A percentile compares a stretch with the other conserved stretches of the same genome.
phyloP scores from a whole-genome alignment of 2,797 vertebrate species.

The Tokudaia muenninki region DNA sequence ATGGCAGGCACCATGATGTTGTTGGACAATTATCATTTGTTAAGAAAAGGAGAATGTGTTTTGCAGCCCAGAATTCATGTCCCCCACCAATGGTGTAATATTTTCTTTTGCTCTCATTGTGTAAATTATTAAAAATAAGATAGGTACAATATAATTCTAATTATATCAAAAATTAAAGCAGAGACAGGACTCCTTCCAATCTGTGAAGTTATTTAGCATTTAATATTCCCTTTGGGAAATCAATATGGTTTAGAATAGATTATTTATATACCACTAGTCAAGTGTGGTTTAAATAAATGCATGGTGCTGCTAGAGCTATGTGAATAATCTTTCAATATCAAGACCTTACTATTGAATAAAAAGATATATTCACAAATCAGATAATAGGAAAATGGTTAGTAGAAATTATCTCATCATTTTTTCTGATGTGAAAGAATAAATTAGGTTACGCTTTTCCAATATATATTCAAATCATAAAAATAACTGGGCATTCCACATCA shows the following conservation, averaged over 20 bases:
- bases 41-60: slow-evolving; percentile 59
- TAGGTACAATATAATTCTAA: slow-evolving; percentile 75
- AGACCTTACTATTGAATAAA: slow-evolving; percentile 77
- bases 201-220: slow-evolving; percentile 84
- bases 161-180: slow-evolving; percentile 81
- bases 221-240: slow-evolving; percentile 83
- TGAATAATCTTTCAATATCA: slow-evolving; percentile 80
- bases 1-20: slow-evolving; percentile 61
- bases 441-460: slow-evolving; percentile 69
- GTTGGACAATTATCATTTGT: slow-evolving; percentile 63
- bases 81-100: slow-evolving; percentile 42
- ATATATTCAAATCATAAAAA: slow-evolving; percentile 75
- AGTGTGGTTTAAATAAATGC: slow-evolving; percentile 80
- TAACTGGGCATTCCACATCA: slow-evolving; percentile 44
- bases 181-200: slow-evolving; percentile 77
- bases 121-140: slow-evolving; percentile 84
- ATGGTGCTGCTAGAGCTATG: slow-evolving; percentile 49
- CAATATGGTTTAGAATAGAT: slow-evolving; percentile 81
- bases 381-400: slow-evolving; percentile 71
- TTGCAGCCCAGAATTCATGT: slow-evolving; percentile 46
- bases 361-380: slow-evolving; percentile 82
- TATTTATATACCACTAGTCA: slow-evolving; percentile 84
- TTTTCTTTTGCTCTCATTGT: slow-evolving; percentile 79
- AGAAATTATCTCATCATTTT: slow-evolving; percentile 77
- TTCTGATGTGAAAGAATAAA: slow-evolving; percentile 63